Evolutionary conservation across 2,113 vertebrate species (phyloP).

Genomic region (Pteropus alecto): DNA sequence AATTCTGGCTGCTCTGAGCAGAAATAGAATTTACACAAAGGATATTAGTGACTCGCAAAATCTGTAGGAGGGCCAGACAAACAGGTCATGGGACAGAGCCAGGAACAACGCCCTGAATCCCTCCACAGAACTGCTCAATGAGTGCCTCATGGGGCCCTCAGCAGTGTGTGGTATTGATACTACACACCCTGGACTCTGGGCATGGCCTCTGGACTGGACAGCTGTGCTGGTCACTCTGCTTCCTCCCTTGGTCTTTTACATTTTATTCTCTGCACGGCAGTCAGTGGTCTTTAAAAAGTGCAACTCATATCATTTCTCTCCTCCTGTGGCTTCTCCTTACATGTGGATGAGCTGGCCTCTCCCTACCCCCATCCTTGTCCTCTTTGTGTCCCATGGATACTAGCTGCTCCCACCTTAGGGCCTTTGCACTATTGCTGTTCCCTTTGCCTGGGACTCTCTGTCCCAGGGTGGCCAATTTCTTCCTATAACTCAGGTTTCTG

Average conservation of each 20-base stretch:
- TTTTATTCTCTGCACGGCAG: not conserved
- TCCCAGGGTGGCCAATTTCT: not conserved
- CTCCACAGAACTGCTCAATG: not conserved
- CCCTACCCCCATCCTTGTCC: not conserved
- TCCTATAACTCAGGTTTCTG: not conserved
- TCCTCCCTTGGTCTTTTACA: not conserved
- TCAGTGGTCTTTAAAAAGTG: not conserved
- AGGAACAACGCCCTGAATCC: not conserved
- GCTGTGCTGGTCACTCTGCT: fast-evolving
- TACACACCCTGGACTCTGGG: not conserved
- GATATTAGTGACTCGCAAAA: not conserved
- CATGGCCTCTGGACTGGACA: not conserved
- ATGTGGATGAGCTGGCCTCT: too few species aligned
- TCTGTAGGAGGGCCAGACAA: not conserved
- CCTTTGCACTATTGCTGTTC: not conserved
- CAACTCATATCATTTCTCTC: not conserved
- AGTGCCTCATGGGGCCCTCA: not conserved
- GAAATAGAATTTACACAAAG: not conserved
- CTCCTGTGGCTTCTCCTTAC: not conserved
- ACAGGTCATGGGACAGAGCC: not conserved
- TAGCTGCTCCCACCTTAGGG: not conserved
- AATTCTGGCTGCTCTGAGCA: not conserved
- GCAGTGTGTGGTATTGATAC: not conserved
- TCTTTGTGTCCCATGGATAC: not conserved
- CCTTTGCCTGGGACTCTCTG: not conserved